Percentiles rank a stretch among this genome's conserved stretches.
Evolutionary conservation across 2,113 vertebrate species (phyloP).

Genomic region (Cynocephalus volans): DNA sequence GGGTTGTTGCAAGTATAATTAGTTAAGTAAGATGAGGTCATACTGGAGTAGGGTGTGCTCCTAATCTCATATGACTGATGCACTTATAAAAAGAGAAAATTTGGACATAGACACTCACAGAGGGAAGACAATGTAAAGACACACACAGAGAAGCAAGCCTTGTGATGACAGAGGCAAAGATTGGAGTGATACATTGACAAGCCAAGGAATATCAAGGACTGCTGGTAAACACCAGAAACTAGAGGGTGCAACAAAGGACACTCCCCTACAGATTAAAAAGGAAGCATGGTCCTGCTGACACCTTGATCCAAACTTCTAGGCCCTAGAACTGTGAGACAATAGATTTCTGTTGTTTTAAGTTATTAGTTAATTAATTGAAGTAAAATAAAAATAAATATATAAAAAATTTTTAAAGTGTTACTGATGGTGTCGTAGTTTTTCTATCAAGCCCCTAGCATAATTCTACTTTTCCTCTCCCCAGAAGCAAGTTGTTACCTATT

Average conservation of each 20-base stretch:
- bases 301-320: background rate
- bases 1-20: background rate
- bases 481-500: background rate
- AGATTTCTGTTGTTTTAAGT: background rate
- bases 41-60: background rate
- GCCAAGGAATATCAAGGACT: background rate
- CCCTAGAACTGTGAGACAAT: background rate
- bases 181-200: background rate
- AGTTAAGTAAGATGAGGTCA: background rate
- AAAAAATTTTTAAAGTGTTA: background rate
- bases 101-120: background rate
- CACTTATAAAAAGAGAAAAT: background rate
- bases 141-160: background rate
- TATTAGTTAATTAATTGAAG: background rate
- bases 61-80: background rate
- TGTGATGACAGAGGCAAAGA: background rate
- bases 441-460: background rate
- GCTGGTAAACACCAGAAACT: background rate
- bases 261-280: background rate
- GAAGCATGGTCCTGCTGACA: background rate
- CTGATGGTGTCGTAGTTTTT: background rate
- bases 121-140: background rate
- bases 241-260: background rate
- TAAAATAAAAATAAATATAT: background rate
- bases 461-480: background rate